phyloP scores from a whole-genome alignment of 2,888 invertebrate genomes.

The Junonia oenone region DNA sequence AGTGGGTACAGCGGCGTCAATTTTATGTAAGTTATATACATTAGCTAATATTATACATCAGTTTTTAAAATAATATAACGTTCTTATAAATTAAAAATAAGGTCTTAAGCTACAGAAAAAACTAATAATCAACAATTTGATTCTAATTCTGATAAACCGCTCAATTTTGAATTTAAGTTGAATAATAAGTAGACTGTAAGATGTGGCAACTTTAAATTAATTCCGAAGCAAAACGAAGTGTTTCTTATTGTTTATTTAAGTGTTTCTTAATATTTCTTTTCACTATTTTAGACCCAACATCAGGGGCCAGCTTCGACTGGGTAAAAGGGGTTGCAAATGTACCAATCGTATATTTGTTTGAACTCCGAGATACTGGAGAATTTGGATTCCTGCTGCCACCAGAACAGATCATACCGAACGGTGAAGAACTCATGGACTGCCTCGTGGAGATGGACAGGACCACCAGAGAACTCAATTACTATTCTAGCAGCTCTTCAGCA shows the following conservation, averaged over 20 bases:
- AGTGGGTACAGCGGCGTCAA: slow-evolving; percentile 58
- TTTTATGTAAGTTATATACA: no score
- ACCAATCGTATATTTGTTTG: slow-evolving; percentile 76
- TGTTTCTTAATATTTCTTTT: background rate
- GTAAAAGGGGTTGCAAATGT: slow-evolving; percentile 72
- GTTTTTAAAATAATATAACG: no score
- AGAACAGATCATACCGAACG: slow-evolving; percentile 66
- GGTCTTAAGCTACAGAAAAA: no score
- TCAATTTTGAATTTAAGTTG: no score
- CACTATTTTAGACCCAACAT: slow-evolving; percentile 50
- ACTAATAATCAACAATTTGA: no score
- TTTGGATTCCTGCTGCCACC: slow-evolving; percentile 77
- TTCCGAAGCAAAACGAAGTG: no score
- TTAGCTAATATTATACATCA: no score
- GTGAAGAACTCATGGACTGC: slow-evolving; percentile 61
- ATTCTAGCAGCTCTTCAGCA: slow-evolving; percentile 31
- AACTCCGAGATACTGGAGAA: slow-evolving; percentile 74
- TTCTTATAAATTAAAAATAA: no score
- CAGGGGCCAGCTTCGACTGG: slow-evolving; percentile 76
- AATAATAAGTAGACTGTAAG: no score
- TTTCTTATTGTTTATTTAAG: no score
- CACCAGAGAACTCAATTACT: slow-evolving; percentile 42
- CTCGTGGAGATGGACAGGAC: slow-evolving; percentile 51
- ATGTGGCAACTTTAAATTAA: no score
- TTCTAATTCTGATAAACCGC: no score